Base-by-base conservation (phyloP, 2,888 invertebrate species). In the Drosophila yooni region DNA sequence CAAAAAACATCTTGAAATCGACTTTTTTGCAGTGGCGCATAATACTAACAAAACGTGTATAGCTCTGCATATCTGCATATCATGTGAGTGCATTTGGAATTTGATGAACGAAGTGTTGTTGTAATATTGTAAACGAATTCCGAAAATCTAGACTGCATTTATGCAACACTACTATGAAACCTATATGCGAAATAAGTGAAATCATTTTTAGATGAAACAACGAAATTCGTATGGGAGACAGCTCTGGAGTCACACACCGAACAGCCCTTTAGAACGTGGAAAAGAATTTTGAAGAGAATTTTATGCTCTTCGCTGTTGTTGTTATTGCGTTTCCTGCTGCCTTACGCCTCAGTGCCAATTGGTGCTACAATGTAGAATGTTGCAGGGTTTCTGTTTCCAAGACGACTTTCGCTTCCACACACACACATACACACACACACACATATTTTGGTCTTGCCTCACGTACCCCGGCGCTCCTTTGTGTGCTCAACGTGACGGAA, bases 401-500 rank as follows among this genome's bases (percentile, higher is more conserved):
- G 62, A 68, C 57, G 79, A 82, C 73, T 76, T 63, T 65, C 57
- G n/a, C 57, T 57, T 40, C 40, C 34, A 38, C 36, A 61, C 38
- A 51, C 38, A 43, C 43, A 59, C 13, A 43, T 36, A 59, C 13
- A 64, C 34, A 46, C 29, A 58, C 25, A 53, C n/a, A 65, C 40
- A 40, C 34, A 50, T 66, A 63, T 68, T 71, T 56, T 76, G 66
- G 63, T 66, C 52, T 21, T 68, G 71, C 74, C 85, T 74, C 80
- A 88, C 90, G 86, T 88, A 73, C 76, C 72, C 64, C 74, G 84
- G 73, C 76, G 66, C 74, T 82, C 74, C 89, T 90, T 88, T 89
- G 89, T 90, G 76, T 88, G 88, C 88, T 78, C 88, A 90, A 88
- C 90, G 88, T 88, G 88, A 89, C 89, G 89, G 88, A 88, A 88